Evolutionary conservation across 2,113 vertebrate genomes (phyloP), one percentile per base, ranked within the genome.

Genomic region (Prochilodus magdalenae): DNA sequence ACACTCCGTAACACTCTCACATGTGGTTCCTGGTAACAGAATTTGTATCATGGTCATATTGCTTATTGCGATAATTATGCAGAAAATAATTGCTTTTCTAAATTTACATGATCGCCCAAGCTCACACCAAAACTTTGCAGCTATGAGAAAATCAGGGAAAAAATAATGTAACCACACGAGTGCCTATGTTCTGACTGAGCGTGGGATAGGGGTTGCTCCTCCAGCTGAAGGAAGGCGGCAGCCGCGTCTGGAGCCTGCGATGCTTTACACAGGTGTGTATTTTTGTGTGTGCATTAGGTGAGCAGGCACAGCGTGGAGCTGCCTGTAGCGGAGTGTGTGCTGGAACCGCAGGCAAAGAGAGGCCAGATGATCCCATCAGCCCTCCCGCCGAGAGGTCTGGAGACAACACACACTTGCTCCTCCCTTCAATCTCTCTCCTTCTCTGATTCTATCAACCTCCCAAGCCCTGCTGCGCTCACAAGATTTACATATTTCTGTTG

Each of bases 281-380:
- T 30, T 70, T 67, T 76, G 72, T 77, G 33, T 71, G 65, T 69
- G 71, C 26, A 27, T 10, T 60, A 27, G 74, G 60, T 47, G 30
- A 72, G 40, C 18, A 18, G 27, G 18, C 51, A 29, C 79, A 79
- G 80, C 33, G 30, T 79, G 80, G 36, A 59, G 75, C 73, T 73
- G 70, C 65, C 66, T 29, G 22, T 63, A 84, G 73, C 67, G 15
- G 83, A 65, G 51, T 79, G 75, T 77, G 84, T 78, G 65, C 53
- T 67, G 83, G 75, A 76, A 73, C 66, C 40, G 74, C 47, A 36
- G 33, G 72, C 44, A 40, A 67, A 53, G 53, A 75, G 40, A 59
- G 36, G 59, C 75, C 74, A 77, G 55, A 80, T 63, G 77, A 83
- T 86, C 73, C 77, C 73, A 26, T 81, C 77, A 66, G 59, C 44